Base-by-base conservation (phyloP, 2,888 invertebrate genomes). In the Phyllotreta cruciferae region DNA sequence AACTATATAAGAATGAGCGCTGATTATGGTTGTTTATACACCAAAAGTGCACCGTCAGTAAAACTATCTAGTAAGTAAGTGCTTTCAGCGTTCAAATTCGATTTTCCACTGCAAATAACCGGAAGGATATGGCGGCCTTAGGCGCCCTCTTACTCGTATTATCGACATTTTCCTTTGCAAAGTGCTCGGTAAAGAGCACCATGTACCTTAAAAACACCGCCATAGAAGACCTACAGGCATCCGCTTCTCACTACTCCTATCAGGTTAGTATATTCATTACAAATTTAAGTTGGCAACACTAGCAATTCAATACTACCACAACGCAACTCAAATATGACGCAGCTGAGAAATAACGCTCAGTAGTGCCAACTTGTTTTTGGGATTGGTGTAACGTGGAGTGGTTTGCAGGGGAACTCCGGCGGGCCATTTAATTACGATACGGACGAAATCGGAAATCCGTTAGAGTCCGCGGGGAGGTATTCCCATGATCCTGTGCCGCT, bases 241-340 rank as follows among this genome's bases (percentile, higher is more conserved):
- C 65, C 7, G 65, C 65, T 14, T 62, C 65, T 6, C 55, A 44
- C 24, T 66, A 62, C 60, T 66, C 65, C 37, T 66, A 66, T 56
- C 60, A 66, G 56, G 64, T 64, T 47, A 3, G 63, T 63, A 44
- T 49, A 37, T 41, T 41, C 37, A 37, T 36, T 34, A 52, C 13
- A 37, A 34, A 10, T 10, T 14, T 49, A 10, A 35, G 24, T 9
- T 47, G 36, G 36, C n/a, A 50, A 11, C 36, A 50, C 10, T 44
- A 41, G 41, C 9, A 41, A 41, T 38, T n/a, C 24, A 24, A 24
- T 24, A 24, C 24, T 24, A 24, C 24, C 24, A 24, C 24, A 24
- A 24, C 2, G n/a, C n/a, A n/a, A n/a, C n/a, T n/a, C n/a, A n/a
- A n/a, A n/a, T n/a, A n/a, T n/a, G n/a, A n/a, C n/a, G n/a, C n/a